phyloP scores from a whole-genome alignment of 2,797 vertebrate species.

The Delichon dasypus region DNA sequence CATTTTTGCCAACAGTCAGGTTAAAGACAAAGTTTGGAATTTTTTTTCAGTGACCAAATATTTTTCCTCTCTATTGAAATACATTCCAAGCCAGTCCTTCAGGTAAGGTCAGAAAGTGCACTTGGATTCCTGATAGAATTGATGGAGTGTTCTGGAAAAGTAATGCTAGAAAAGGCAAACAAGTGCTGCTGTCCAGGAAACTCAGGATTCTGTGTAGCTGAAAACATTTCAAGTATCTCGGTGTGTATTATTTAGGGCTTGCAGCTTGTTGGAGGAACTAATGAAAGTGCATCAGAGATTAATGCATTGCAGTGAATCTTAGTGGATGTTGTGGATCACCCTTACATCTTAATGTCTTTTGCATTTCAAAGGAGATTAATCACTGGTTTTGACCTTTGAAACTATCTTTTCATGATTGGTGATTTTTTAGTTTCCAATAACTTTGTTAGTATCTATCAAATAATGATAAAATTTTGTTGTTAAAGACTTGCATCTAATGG shows the following conservation, averaged over 20 bases:
- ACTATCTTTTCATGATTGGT: neutral
- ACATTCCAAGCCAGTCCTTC: neutral
- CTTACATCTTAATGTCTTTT: neutral
- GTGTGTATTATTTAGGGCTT: neutral
- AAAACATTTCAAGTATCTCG: neutral
- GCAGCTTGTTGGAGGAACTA: neutral
- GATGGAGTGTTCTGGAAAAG: neutral
- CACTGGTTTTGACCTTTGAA: neutral
- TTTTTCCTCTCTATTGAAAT: neutral
- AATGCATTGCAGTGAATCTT: neutral
- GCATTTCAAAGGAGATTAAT: neutral
- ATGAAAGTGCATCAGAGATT: neutral
- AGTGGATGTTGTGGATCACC: neutral
- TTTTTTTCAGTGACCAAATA: neutral
- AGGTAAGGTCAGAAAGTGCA: neutral
- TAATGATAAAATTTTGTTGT: neutral
- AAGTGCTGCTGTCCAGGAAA: neutral
- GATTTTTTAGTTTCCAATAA: neutral
- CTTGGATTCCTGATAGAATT: neutral
- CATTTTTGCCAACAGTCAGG: neutral
- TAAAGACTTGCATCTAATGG: neutral
- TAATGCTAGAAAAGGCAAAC: neutral
- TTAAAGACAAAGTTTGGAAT: neutral
- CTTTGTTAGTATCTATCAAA: neutral
- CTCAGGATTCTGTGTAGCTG: neutral